Percentiles rank a stretch among this genome's conserved stretches.
These are phyloP conservation scores for Euthynnus affinis DNA, from an alignment of 2,797 vertebrate genomes.

Conservation along the genomic window DNA sequence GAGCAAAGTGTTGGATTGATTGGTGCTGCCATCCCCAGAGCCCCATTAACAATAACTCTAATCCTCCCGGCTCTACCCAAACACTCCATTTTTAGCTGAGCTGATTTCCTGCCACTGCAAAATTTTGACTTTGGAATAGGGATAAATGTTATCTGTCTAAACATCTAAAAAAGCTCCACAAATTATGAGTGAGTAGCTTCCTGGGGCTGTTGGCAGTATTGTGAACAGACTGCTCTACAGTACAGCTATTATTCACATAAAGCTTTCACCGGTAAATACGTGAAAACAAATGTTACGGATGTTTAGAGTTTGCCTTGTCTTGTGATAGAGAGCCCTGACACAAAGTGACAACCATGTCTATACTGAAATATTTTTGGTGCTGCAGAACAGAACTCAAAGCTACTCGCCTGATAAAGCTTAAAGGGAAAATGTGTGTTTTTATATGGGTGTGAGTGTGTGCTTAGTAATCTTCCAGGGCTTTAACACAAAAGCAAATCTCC, in stretches of 20 bases:
- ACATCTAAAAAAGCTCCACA: not conserved
- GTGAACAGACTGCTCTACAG: not conserved
- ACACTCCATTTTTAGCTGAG: not conserved
- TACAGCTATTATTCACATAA: slow-evolving; percentile 8
- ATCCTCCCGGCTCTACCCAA: not conserved
- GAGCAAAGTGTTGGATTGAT: not conserved
- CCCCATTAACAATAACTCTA: not conserved
- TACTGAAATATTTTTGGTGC: slow-evolving; percentile 26
- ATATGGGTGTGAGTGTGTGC: not conserved
- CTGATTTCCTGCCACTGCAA: not conserved
- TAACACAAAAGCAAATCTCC: slow-evolving; percentile 53
- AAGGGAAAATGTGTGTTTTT: not conserved
- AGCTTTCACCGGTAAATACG: slow-evolving; percentile 16
- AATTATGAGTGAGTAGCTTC: not conserved
- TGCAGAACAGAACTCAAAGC: slow-evolving; percentile 19
- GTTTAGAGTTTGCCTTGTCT: slow-evolving; percentile 15
- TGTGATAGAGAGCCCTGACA: slow-evolving; percentile 11
- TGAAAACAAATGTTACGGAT: slow-evolving; percentile 19
- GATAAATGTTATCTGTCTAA: not conserved
- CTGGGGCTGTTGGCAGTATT: not conserved
- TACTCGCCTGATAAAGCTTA: slow-evolving; percentile 30
- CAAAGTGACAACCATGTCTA: slow-evolving; percentile 50
- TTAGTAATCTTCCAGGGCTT: slow-evolving; percentile 41
- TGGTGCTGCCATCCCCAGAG: not conserved
- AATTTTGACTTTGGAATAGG: not conserved